These are phyloP conservation scores for Aporophyla nigra DNA, from an alignment of 2,888 invertebrate genomes.

Conservation along the genomic window DNA sequence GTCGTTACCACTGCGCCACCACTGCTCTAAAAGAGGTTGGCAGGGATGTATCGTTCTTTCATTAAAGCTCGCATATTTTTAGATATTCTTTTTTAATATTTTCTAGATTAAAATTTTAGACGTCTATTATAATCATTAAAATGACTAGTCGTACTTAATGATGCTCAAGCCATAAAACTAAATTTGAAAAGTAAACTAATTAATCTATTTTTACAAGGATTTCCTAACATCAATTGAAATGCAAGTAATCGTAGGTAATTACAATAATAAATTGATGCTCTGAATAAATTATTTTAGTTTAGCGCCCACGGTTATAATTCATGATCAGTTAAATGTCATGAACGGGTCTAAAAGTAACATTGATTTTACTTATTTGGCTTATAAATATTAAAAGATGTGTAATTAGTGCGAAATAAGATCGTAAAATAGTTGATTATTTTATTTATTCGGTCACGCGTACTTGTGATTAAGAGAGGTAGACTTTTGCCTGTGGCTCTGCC, in stretches of 20 bases:
- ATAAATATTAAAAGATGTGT: slow-evolving; percentile 34
- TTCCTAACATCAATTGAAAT: slow-evolving; percentile 14
- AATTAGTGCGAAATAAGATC: slow-evolving; percentile 26
- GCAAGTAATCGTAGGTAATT: slow-evolving; percentile 33
- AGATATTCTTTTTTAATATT: too few relatives aligned
- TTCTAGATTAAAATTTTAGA: not conserved
- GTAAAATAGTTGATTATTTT: slow-evolving; percentile 15
- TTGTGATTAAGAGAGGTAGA: not conserved
- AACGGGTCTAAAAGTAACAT: slow-evolving; percentile 24
- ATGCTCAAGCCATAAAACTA: not conserved
- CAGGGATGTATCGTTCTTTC: not conserved
- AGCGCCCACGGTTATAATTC: slow-evolving; percentile 39
- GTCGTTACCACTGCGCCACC: too few relatives aligned
- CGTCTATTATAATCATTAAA: not conserved
- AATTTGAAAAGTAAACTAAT: slow-evolving; percentile 18
- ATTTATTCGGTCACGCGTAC: slow-evolving; percentile 21
- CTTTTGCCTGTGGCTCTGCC: not conserved
- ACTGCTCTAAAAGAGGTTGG: too few relatives aligned
- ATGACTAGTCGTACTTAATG: not conserved
- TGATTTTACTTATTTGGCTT: slow-evolving; percentile 30
- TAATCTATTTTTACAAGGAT: slow-evolving; percentile 42
- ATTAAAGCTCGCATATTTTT: not conserved
- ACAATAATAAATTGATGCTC: slow-evolving; percentile 46
- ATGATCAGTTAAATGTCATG: slow-evolving; percentile 41
- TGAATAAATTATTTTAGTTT: slow-evolving; percentile 27